Evolutionary conservation across 1,140 invertebrate species (phyloP).

Genomic region (Drosophila arizonae): DNA sequence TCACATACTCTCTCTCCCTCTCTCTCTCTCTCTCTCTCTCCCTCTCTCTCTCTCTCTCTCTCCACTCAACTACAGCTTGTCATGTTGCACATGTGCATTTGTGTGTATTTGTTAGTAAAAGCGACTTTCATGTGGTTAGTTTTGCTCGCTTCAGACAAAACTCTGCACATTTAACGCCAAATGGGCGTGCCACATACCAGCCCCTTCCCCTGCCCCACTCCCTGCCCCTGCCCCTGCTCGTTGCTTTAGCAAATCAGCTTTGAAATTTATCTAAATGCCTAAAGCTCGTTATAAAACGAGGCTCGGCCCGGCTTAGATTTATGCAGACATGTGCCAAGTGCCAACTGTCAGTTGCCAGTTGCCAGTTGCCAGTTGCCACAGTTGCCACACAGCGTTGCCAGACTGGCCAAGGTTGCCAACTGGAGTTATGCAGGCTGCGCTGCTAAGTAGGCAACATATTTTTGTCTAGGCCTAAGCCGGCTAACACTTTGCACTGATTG

Average conservation of each 20-base stretch:
- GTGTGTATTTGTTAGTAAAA: constrained; percentile 55
- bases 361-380: constrained; percentile 13
- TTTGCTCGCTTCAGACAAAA: constrained; percentile 60
- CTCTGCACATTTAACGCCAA: constrained; percentile 73
- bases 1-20: constrained; percentile 16
- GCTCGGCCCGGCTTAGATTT: constrained; percentile 61
- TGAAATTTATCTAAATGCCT: constrained; percentile 81
- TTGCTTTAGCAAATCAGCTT: constrained; percentile 70
- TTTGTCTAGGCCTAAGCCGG: constrained; percentile 63
- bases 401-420: constrained; percentile 12
- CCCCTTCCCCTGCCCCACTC: not conserved
- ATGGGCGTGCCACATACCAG: constrained; percentile 42
- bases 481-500: constrained; percentile 68
- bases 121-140: constrained; percentile 76
- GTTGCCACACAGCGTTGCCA: constrained; percentile 29
- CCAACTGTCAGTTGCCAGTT: constrained; percentile 52
- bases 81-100: constrained; percentile 68
- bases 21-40: constrained; percentile 13
- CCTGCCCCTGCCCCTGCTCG: not conserved
- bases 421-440: constrained; percentile 40
- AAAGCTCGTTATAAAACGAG: constrained; percentile 75
- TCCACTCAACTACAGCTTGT: constrained; percentile 70
- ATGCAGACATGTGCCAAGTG: constrained; percentile 64
- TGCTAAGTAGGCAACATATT: constrained; percentile 57
- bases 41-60: constrained; percentile 21